These are phyloP conservation scores for Poeciliopsis presidionis DNA, from an alignment of 2,797 vertebrate species.

Conservation along the genomic window DNA sequence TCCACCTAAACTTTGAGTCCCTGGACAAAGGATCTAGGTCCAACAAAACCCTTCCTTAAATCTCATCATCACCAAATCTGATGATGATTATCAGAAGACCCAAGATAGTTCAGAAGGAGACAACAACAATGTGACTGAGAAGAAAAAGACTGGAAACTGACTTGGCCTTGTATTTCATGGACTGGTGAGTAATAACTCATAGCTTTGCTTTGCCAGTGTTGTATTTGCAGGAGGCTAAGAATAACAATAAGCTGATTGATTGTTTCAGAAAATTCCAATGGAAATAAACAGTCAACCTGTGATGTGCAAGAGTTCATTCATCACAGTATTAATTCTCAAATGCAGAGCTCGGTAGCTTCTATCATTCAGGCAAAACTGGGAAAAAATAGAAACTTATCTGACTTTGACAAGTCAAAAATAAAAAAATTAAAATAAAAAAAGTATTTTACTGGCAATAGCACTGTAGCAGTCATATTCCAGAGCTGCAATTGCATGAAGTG, in stretches of 20 bases:
- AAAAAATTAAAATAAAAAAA: background rate
- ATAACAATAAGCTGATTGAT: background rate
- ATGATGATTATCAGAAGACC: background rate
- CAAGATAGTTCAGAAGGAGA: background rate
- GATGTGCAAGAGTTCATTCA: background rate
- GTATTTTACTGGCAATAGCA: background rate
- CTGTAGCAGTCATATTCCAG: background rate
- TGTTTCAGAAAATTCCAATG: background rate
- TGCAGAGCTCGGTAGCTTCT: background rate
- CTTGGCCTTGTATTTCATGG: background rate
- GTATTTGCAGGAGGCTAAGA: background rate
- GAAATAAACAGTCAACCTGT: background rate
- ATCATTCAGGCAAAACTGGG: background rate
- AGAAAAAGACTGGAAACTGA: background rate
- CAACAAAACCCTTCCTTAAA: conserved; percentile 30
- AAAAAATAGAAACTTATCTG: background rate
- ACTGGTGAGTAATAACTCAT: background rate
- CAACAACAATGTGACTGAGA: background rate
- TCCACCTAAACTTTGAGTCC: conserved; percentile 23
- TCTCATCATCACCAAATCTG: conserved; percentile 2
- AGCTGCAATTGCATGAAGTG: background rate
- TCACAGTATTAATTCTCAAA: background rate
- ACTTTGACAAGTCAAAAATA: background rate
- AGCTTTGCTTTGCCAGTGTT: background rate
- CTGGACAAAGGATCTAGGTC: conserved; percentile 35